A percentile compares a stretch with the other conserved stretches of the same genome.
Conservation (phyloP, 2,888 invertebrate genomes). For the Sarcophaga carnaria region DNA sequence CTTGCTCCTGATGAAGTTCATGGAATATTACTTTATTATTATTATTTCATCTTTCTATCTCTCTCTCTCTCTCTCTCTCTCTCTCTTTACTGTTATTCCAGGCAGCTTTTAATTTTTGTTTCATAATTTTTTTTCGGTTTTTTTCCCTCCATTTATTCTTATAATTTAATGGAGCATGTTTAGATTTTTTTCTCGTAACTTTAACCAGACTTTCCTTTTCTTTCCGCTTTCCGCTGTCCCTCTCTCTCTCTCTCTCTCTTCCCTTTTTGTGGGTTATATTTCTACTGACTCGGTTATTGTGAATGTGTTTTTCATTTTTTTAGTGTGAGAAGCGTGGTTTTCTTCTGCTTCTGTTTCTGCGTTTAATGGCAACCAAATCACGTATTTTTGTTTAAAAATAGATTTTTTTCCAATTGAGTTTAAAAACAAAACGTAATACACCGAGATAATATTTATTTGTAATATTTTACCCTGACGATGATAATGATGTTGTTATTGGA, state of each 20-base stretch:
- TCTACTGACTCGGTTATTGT: too few species aligned
- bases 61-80: too few species aligned
- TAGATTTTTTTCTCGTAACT: background rate
- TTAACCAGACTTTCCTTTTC: conserved; percentile 21
- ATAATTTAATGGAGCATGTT: conserved; percentile 38
- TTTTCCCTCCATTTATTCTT: background rate
- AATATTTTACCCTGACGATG: background rate
- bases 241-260: too few species aligned
- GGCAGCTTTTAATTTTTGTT: background rate
- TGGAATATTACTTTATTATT: background rate
- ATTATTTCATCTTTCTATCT: background rate
- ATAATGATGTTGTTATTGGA: background rate
- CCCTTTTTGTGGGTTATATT: too few species aligned
- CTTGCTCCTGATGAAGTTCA: background rate
- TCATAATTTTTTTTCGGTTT: conserved; percentile 6
- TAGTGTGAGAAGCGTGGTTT: background rate
- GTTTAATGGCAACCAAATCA: conserved; percentile 52
- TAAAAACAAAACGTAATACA: background rate
- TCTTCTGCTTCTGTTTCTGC: conserved; percentile 1
- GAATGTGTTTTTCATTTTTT: background rate
- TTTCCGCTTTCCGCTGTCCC: background rate
- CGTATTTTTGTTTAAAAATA: conserved; percentile 56
- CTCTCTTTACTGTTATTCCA: too few species aligned
- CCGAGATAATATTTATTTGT: conserved; percentile 7
- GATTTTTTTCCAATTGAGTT: conserved; percentile 52